These are phyloP conservation scores for Castor canadensis DNA, from an alignment of 2,113 vertebrate genomes.

Conservation along the genomic window DNA sequence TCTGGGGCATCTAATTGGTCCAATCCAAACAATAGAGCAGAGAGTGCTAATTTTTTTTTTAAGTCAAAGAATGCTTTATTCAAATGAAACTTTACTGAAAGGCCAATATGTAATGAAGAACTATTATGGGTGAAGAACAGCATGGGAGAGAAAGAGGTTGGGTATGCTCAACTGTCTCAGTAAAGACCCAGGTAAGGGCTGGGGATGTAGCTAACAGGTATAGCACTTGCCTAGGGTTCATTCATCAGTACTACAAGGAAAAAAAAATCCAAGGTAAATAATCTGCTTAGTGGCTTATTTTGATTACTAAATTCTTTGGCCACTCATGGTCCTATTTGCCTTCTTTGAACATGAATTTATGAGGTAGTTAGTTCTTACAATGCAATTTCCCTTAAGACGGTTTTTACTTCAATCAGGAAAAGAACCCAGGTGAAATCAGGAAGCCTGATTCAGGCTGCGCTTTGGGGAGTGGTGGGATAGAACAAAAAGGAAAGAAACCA, in stretches of 20 bases:
- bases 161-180: neutral
- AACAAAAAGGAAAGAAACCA: neutral
- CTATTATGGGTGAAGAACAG: neutral
- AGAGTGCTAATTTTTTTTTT: neutral
- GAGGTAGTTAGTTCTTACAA: neutral
- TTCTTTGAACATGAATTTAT: constrained; percentile 31
- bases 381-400: constrained; percentile 17
- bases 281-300: constrained; percentile 17
- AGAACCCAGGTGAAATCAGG: constrained; percentile 1
- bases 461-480: neutral
- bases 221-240: too few relatives aligned
- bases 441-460: constrained; percentile 18
- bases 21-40: neutral
- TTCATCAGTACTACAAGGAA: too few relatives aligned
- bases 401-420: constrained; percentile 20
- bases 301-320: constrained; percentile 21
- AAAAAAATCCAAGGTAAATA: constrained; percentile 17
- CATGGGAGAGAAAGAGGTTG: neutral
- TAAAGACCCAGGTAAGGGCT: neutral
- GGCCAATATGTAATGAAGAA: neutral
- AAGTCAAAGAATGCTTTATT: constrained; percentile 12
- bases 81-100: constrained; percentile 2
- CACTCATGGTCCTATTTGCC: neutral
- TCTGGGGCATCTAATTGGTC: neutral
- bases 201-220: too few relatives aligned